These are phyloP conservation scores for Macropus fuliginosus DNA, from an alignment of 2,797 vertebrate species.

Conservation along the genomic window DNA sequence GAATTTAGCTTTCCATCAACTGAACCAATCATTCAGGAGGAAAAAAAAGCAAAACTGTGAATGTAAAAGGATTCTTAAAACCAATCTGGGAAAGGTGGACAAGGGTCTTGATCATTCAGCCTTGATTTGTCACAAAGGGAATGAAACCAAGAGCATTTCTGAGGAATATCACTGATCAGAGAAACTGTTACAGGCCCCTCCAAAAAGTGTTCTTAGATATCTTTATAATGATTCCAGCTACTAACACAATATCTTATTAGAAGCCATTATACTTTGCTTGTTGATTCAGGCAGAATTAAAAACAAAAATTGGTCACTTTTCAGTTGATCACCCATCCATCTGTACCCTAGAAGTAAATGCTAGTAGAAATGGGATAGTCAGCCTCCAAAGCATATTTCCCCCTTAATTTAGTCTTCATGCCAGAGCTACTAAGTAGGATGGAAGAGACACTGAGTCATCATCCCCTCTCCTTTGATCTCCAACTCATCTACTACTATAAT, in stretches of 20 bases:
- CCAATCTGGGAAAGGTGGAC: conserved; percentile 34
- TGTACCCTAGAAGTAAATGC: conserved; percentile 12
- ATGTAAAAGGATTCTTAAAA: conserved; percentile 25
- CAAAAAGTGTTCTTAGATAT: not conserved
- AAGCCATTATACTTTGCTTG: not conserved
- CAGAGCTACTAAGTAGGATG: not conserved
- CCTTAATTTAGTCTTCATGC: not conserved
- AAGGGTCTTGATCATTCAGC: not conserved
- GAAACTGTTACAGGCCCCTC: not conserved
- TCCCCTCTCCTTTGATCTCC: not conserved
- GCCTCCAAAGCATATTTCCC: not conserved
- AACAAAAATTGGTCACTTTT: not conserved
- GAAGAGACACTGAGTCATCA: not conserved
- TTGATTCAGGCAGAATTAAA: not conserved
- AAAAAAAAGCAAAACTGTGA: not conserved
- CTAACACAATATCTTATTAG: not conserved
- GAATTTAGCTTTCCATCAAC: conserved; percentile 46
- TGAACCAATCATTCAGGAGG: not conserved
- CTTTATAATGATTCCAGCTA: not conserved
- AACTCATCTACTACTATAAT: not conserved
- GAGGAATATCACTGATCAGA: not conserved
- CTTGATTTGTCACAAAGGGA: not conserved
- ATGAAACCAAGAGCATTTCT: not conserved
- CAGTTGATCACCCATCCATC: not conserved
- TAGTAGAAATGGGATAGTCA: not conserved